Base-by-base conservation (phyloP, 2,888 invertebrate species). In the Acleris holmiana region DNA sequence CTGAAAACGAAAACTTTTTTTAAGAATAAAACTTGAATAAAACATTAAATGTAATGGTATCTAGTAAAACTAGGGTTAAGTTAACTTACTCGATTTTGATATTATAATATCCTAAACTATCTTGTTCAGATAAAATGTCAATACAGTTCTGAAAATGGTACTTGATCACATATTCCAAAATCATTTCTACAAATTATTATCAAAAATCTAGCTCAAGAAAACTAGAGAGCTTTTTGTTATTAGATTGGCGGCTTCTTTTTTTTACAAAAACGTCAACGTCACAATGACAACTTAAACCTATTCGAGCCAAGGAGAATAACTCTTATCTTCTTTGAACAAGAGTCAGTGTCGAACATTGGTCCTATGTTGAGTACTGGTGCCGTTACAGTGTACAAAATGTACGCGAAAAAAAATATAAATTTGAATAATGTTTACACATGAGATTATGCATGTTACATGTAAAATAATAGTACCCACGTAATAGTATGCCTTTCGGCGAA, bases 1-100 rank as follows among this genome's bases (percentile, higher is more conserved):
- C 96, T 96, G 78, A 25, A 93, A 44, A 44, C 41, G 4, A 1
- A n/a, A 44, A 44, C n/a, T 6, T 44, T 44, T 44, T 6, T 17
- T n/a, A n/a, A n/a, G n/a, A 44, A 17, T n/a, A 41, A 4, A n/a
- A n/a, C n/a, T 29, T 29, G 2, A 29, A 0, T n/a, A 41, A 2
- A 44, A 44, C 15, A n/a, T 25, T n/a, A n/a, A n/a, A 44, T 35
- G 35, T 4, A 35, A 13, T 35, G 17, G 6, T 44, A 44, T 1
- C 1, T 13, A 44, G 5, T n/a, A 1, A n/a, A 4, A 17, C n/a
- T n/a, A 41, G n/a, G 2, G 19, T 54, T 29, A 48, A 6, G 40
- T 50, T 60, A 67, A 86, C 93, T 93, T 93, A 96, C 97, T 96
- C 95, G 56, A 97, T 93, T 77, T 94, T 93, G 55, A 97, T 88